These are phyloP conservation scores for Zaprionus vittiger DNA, from an alignment of 1,140 invertebrate genomes.

Conservation along the genomic window DNA sequence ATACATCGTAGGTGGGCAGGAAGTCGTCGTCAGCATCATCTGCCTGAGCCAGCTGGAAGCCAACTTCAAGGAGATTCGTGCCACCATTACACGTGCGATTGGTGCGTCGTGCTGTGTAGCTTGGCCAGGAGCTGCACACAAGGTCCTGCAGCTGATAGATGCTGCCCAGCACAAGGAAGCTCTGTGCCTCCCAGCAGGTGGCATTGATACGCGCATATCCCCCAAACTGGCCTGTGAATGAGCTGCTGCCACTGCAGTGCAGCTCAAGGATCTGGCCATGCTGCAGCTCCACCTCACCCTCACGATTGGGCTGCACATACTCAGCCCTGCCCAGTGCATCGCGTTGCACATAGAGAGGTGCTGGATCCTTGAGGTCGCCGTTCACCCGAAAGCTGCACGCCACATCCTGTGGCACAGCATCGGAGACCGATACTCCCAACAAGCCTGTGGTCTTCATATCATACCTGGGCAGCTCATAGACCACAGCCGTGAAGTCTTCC, in stretches of 20 bases:
- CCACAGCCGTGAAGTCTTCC: conserved; percentile 85
- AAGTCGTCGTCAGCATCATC: conserved; percentile 60
- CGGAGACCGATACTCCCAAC: conserved; percentile 41
- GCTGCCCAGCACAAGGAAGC: conserved; percentile 58
- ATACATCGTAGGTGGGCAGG: conserved; percentile 84
- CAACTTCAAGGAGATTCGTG: conserved; percentile 74
- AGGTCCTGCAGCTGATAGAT: conserved; percentile 70
- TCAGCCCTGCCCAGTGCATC: conserved; percentile 29
- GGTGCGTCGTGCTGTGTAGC: conserved; percentile 74
- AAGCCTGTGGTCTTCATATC: conserved; percentile 57
- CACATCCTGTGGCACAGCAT: background rate
- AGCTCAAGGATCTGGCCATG: conserved; percentile 69
- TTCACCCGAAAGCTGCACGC: conserved; percentile 61
- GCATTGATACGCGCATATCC: conserved; percentile 46
- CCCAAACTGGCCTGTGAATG: conserved; percentile 52
- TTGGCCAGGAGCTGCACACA: conserved; percentile 67
- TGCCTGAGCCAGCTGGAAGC: conserved; percentile 57
- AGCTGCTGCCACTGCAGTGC: conserved; percentile 53
- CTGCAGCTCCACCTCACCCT: conserved; percentile 54
- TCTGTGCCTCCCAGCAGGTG: conserved; percentile 58
- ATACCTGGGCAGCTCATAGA: conserved; percentile 83
- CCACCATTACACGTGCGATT: conserved; percentile 71
- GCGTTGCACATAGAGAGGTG: conserved; percentile 56
- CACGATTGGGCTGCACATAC: conserved; percentile 60
- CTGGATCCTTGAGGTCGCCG: conserved; percentile 68